Conservation (phyloP, 2,888 invertebrate genomes). For the Zygothrica quintamaculata region DNA sequence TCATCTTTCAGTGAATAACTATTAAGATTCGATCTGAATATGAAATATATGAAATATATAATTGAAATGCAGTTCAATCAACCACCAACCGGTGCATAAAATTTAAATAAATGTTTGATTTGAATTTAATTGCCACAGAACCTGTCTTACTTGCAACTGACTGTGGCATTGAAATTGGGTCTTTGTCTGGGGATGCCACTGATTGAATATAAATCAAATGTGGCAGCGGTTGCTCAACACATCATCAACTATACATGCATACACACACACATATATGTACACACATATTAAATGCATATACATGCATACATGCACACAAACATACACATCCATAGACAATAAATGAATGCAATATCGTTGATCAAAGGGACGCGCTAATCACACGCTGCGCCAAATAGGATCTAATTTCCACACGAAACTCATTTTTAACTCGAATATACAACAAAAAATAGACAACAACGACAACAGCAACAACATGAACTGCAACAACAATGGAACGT, state of each 20-base stretch:
- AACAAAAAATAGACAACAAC: conserved; percentile 16
- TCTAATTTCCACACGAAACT: conserved; percentile 79
- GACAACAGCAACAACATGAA: conserved; percentile 3
- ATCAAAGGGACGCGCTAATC: conserved; percentile 79
- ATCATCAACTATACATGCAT: conserved; percentile 19
- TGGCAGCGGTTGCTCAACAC: conserved; percentile 44
- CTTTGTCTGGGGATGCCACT: no score
- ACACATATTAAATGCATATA: no score
- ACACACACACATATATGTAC: conserved; percentile 1
- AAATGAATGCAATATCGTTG: conserved; percentile 19
- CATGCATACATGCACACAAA: no score
- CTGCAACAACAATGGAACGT: conserved; percentile 6
- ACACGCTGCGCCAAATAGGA: conserved; percentile 81
- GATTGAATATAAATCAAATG: conserved; percentile 67
- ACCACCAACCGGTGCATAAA: conserved; percentile 78
- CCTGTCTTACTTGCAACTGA: conserved; percentile 26
- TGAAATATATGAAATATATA: conserved; percentile 6
- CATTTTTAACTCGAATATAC: conserved; percentile 55
- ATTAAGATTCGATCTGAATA: not conserved
- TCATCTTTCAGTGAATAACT: not conserved
- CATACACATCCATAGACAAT: conserved; percentile 9
- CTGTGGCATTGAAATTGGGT: no score
- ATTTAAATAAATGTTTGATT: conserved; percentile 83
- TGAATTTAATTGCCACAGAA: conserved; percentile 79
- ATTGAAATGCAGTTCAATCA: conserved; percentile 65